phyloP scores from a whole-genome alignment of 2,888 invertebrate genomes.

The Drosophila merina region DNA sequence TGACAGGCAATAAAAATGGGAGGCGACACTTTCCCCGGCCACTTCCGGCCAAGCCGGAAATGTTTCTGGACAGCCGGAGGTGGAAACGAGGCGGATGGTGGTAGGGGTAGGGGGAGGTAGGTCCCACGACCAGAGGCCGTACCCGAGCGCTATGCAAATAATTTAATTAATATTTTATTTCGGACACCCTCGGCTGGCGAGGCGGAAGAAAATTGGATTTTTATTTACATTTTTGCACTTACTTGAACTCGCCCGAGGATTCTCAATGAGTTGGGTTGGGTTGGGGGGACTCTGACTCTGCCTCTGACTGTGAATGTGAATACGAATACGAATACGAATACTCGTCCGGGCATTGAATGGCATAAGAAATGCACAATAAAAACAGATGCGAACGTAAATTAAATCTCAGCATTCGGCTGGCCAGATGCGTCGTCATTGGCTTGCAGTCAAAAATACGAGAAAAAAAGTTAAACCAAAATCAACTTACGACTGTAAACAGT shows the following conservation, averaged over 20 bases:
- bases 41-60: constrained; percentile 58
- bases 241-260: constrained; percentile 41
- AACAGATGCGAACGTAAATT: constrained; percentile 55
- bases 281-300: neutral
- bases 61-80: constrained; percentile 22
- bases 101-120: neutral
- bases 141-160: constrained; percentile 58
- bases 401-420: constrained; percentile 36
- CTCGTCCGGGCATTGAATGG: constrained; percentile 23
- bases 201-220: constrained; percentile 55
- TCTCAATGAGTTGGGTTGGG: constrained; percentile 12
- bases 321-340: neutral
- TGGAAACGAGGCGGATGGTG: neutral
- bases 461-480: constrained; percentile 54
- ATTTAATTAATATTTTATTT: constrained; percentile 76
- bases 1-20: constrained; percentile 69
- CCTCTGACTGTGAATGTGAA: neutral
- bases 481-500: constrained; percentile 78
- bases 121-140: neutral
- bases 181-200: constrained; percentile 37
- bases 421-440: constrained; percentile 54
- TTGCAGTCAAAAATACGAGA: constrained; percentile 43
- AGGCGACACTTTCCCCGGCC: constrained; percentile 46
- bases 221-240: constrained; percentile 56
- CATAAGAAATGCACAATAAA: constrained; percentile 47